Conservation (phyloP, 2,113 vertebrate species). For the Malaclemys terrapin region DNA sequence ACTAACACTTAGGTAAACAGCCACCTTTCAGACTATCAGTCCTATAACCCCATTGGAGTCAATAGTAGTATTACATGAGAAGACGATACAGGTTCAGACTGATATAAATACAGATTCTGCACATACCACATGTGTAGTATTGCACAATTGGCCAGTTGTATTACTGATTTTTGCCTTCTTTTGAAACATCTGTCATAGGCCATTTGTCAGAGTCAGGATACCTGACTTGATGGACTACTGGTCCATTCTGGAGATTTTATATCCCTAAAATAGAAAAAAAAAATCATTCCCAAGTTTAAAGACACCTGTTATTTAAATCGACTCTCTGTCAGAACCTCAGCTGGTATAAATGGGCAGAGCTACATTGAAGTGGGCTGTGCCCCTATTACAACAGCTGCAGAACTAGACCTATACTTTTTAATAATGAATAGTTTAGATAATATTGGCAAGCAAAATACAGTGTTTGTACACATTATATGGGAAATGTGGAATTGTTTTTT, state of each 20-base stretch:
- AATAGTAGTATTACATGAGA: background rate
- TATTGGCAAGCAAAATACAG: rapidly evolving
- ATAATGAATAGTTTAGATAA: rapidly evolving
- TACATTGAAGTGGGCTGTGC: background rate
- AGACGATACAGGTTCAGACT: background rate
- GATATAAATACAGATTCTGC: background rate
- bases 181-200: background rate
- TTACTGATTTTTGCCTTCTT: background rate
- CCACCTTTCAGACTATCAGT: background rate
- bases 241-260: background rate
- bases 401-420: rapidly evolving
- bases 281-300: background rate
- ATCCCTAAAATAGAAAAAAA: background rate
- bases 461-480: background rate
- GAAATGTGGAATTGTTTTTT: background rate
- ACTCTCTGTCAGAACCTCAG: no score
- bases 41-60: slow-evolving; percentile 30
- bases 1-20: slow-evolving; percentile 38
- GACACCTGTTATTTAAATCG: no score
- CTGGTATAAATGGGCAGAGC: no score
- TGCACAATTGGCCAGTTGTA: no score
- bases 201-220: background rate
- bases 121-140: background rate
- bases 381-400: background rate
- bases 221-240: background rate